These are phyloP conservation scores for Eulemur coronatus DNA, from an alignment of 2,797 vertebrate genomes.

Conservation along the genomic window DNA sequence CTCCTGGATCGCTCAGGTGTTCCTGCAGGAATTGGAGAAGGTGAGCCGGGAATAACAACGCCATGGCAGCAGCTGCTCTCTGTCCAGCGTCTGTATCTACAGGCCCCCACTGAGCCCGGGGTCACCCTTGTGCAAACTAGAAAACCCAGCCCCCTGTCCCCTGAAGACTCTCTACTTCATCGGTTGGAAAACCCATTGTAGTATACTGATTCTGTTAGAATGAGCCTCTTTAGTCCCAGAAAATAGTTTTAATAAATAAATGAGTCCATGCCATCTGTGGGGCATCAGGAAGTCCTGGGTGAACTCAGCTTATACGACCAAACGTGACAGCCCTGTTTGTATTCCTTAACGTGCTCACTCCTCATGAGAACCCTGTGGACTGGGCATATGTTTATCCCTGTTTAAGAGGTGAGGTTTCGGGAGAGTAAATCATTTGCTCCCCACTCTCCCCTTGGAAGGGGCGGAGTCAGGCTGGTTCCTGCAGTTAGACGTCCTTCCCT, in stretches of 20 bases:
- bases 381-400: background rate
- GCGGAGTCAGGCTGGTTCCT: background rate
- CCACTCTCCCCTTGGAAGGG: background rate
- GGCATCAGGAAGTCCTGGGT: background rate
- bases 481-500: background rate
- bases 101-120: background rate
- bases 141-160: background rate
- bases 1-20: slow-evolving; percentile 92
- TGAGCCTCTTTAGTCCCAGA: background rate
- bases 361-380: background rate
- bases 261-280: background rate
- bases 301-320: background rate
- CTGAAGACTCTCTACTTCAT: background rate
- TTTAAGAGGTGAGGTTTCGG: background rate
- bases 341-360: background rate
- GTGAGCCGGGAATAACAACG: slow-evolving; percentile 79
- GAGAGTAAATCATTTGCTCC: background rate
- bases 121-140: background rate
- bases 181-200: background rate
- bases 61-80: rapidly evolving
- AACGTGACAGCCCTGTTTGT: background rate
- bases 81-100: background rate
- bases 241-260: background rate
- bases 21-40: slow-evolving; percentile 96
- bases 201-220: background rate